Evolutionary conservation across 2,797 vertebrate species (phyloP).

Genomic region (Sebastes steindachneri): DNA sequence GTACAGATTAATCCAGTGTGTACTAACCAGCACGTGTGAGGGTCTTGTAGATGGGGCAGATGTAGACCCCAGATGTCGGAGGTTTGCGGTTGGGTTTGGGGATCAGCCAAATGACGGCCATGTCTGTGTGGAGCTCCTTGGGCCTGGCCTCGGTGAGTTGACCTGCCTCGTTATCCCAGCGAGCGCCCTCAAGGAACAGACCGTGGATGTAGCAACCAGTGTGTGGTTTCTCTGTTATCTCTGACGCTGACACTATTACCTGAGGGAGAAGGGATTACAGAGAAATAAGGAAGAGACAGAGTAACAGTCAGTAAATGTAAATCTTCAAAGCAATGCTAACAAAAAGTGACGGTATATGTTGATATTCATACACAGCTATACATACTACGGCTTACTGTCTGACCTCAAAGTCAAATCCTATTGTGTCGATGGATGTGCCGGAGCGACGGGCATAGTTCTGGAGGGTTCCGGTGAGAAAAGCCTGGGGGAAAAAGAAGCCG

Average conservation of each 20-base stretch:
- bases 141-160: constrained; percentile 84
- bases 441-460: constrained; percentile 91
- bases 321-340: not conserved
- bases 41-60: constrained; percentile 94
- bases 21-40: constrained; percentile 89
- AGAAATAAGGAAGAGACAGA: not conserved
- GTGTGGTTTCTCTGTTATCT: constrained; percentile 77
- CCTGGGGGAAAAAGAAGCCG: constrained; percentile 93
- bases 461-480: constrained; percentile 92
- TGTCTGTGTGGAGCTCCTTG: constrained; percentile 91
- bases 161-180: constrained; percentile 82
- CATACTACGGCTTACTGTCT: constrained; percentile 26
- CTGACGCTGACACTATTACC: constrained; percentile 79
- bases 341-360: not conserved
- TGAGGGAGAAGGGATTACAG: constrained; percentile 49
- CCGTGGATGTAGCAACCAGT: constrained; percentile 90
- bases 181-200: constrained; percentile 91
- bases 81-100: constrained; percentile 83
- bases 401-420: constrained; percentile 90
- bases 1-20: not conserved
- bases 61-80: constrained; percentile 80
- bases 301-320: not conserved
- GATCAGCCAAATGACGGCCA: constrained; percentile 89
- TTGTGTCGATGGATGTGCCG: constrained; percentile 87
- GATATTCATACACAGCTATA: not conserved